Conservation (phyloP, 2,888 invertebrate species). For the Heliconius charithonia region DNA sequence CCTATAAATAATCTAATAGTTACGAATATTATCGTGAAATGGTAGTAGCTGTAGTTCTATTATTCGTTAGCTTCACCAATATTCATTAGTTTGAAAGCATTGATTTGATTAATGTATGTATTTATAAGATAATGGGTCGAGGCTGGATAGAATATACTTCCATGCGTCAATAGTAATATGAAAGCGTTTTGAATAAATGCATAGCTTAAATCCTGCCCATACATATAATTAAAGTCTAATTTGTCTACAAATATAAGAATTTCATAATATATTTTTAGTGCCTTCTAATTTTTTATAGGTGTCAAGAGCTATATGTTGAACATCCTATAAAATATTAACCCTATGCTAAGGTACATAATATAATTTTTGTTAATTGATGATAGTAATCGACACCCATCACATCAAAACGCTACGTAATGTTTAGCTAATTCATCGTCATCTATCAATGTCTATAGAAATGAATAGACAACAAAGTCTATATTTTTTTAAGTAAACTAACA, state of each 20-base stretch:
- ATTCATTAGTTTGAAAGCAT: conserved; percentile 36
- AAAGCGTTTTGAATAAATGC: conserved; percentile 34
- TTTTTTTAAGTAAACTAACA: neutral
- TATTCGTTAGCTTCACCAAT: conserved; percentile 23
- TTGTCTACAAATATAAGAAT: conserved; percentile 59
- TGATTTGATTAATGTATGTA: conserved; percentile 19
- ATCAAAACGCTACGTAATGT: neutral
- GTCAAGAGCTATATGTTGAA: conserved; percentile 65
- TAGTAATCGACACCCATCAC: conserved; percentile 39
- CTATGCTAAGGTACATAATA: conserved; percentile 54
- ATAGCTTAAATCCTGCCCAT: conserved; percentile 27
- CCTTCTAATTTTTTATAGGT: conserved; percentile 72
- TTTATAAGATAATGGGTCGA: conserved; percentile 28
- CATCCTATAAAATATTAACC: conserved; percentile 60
- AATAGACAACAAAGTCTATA: neutral
- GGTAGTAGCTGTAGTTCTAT: conserved; percentile 22
- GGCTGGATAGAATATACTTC: conserved; percentile 35
- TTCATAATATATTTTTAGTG: conserved; percentile 65
- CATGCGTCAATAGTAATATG: conserved; percentile 27
- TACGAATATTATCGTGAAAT: conserved; percentile 35
- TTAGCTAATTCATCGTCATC: neutral
- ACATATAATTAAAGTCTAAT: conserved; percentile 40
- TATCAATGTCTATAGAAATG: conserved; percentile 27
- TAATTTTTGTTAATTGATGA: conserved; percentile 46
- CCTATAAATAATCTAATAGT: conserved; percentile 33